Base-by-base conservation (phyloP, 2,797 vertebrate species). In the Momotus momota region DNA sequence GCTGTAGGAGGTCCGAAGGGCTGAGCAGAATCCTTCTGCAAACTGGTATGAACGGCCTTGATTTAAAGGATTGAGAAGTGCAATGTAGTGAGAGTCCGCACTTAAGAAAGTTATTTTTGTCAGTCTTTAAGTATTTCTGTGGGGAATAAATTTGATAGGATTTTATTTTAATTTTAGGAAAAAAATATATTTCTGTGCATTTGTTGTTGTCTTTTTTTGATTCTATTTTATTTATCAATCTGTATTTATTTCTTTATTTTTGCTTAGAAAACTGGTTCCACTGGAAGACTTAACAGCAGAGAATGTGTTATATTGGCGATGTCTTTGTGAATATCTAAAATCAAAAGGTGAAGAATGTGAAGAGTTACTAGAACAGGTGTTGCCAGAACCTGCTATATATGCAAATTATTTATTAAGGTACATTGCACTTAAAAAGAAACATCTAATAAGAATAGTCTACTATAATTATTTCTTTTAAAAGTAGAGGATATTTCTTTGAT, bases 391-490 rank as follows among this genome's bases (percentile, higher is more conserved):
- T 72, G 99, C 98, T 72, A 91, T 98, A 58, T 99, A 98, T 31
- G 98, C 98, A 5, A 97, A 99, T 66, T 99, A 99, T 97, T 98
- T 99, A 74, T 97, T 97, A 65, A 98, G 98, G 99, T 99, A 98
- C 95, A 72, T 54, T 83, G 8, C 19, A 29, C 60, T 93, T 88
- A 41, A 82, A 86, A 93, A 81, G 49, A 41, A 75, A 25, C 43
- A 13, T 67, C 10, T 73, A 52, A 52, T 10, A 52, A 52, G 51
- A 54, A 54, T 29, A 31, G 29, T 3, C 25, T 7, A 20, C 27
- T 74, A 8, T 6, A 20, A 10, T 19, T 48, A 13, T 29, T 35
- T 54, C 16, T 33, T 54, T 14, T 27, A 14, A 0, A 71, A 62
- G 10, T 38, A 66, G 7, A 61, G 14, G 46, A 7, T 88, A 33